Percentiles rank a stretch among this genome's conserved stretches.
phyloP scores from a whole-genome alignment of 2,888 invertebrate species.

The Lysandra bellargus region DNA sequence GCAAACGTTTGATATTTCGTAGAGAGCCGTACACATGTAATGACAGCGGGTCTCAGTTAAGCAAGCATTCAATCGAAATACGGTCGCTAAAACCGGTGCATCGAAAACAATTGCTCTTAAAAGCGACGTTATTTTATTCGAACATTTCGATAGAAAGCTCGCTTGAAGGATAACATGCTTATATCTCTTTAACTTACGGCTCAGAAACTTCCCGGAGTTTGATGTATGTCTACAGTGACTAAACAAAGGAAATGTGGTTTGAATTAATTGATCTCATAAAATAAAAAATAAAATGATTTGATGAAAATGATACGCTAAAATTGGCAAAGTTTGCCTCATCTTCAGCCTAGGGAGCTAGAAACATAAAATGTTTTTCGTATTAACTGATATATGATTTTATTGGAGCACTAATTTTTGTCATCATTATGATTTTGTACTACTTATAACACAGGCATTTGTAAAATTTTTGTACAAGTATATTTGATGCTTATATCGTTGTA shows the following conservation, averaged over 20 bases:
- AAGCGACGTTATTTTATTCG: not conserved
- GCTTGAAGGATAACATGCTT: constrained; percentile 40
- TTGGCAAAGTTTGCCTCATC: not conserved
- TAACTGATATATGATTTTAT: not conserved
- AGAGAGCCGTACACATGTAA: constrained; percentile 25
- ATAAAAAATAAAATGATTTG: constrained; percentile 27
- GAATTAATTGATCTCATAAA: constrained; percentile 17
- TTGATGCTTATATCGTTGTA: not conserved
- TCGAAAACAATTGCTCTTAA: not conserved
- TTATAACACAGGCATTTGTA: not conserved
- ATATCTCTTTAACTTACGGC: constrained; percentile 45
- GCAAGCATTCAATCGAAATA: constrained; percentile 28
- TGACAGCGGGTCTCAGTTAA: constrained; percentile 30
- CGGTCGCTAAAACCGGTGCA: not conserved
- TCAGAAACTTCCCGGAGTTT: constrained; percentile 42
- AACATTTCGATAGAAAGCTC: constrained; percentile 36
- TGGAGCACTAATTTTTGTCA: not conserved
- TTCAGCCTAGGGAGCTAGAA: not conserved
- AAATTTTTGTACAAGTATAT: not conserved
- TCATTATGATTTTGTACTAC: not conserved
- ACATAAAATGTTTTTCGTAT: not conserved
- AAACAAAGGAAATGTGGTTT: constrained; percentile 44
- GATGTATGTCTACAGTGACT: constrained; percentile 47
- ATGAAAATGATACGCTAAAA: constrained; percentile 16
- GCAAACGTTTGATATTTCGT: constrained; percentile 12